These are phyloP conservation scores for Thamnophis sirtalis DNA, from an alignment of 2,113 vertebrate species.

Conservation along the genomic window DNA sequence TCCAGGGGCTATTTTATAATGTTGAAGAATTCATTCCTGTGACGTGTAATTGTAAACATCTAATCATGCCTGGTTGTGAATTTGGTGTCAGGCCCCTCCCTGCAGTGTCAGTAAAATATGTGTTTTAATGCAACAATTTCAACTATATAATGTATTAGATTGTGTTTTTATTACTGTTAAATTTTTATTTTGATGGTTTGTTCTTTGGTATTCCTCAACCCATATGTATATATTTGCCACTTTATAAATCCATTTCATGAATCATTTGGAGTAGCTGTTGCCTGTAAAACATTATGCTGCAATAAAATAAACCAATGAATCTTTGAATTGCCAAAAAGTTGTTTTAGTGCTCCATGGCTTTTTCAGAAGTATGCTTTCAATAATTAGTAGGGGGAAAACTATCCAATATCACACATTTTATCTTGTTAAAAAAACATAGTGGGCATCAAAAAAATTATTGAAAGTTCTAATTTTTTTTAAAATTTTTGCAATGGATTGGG, in stretches of 20 bases:
- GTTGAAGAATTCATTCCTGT: background rate
- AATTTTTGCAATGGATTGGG: background rate
- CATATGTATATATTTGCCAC: slow-evolving; percentile 13
- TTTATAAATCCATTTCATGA: slow-evolving; percentile 13
- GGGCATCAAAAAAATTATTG: background rate
- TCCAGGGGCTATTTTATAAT: background rate
- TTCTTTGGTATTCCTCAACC: slow-evolving; percentile 23
- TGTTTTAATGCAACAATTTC: slow-evolving; percentile 7
- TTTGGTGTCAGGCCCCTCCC: slow-evolving; percentile 7
- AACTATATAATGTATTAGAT: background rate
- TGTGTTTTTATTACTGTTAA: background rate
- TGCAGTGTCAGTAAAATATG: slow-evolving; percentile 4
- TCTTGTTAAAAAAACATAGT: background rate
- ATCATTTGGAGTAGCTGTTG: slow-evolving; percentile 28
- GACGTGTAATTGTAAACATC: background rate
- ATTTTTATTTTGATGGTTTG: slow-evolving; percentile 14
- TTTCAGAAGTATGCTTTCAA: background rate
- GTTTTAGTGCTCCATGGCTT: background rate
- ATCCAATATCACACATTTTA: background rate
- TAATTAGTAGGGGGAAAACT: background rate
- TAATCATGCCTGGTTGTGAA: slow-evolving; percentile 5
- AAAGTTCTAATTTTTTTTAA: background rate
- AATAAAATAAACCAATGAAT: slow-evolving; percentile 33
- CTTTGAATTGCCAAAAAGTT: slow-evolving; percentile 14
- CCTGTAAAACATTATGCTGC: slow-evolving; percentile 32